Conservation (phyloP, 2,797 vertebrate genomes). For the Pseudomugil tenellus region DNA sequence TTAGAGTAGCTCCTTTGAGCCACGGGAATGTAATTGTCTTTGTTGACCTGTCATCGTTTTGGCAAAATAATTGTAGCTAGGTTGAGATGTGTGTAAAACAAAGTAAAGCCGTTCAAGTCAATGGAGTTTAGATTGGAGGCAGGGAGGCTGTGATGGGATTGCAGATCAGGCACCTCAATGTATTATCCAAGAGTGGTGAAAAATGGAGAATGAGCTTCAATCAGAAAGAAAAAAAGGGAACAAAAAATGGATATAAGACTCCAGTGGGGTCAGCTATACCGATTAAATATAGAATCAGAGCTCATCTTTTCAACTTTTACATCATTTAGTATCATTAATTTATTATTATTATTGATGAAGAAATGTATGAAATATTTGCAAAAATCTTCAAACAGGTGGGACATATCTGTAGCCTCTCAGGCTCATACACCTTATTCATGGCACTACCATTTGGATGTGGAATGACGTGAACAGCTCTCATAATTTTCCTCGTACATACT, state of each 20-base stretch:
- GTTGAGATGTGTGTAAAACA: conserved; percentile 39
- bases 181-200: conserved; percentile 14
- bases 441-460: too few relatives aligned
- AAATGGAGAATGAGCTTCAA: conserved; percentile 14
- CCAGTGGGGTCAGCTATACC: not conserved
- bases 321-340: too few relatives aligned
- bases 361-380: too few relatives aligned
- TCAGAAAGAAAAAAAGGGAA: not conserved
- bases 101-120: conserved; percentile 41
- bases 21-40: conserved; percentile 49
- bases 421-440: too few relatives aligned
- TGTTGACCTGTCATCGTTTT: conserved; percentile 59
- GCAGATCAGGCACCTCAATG: conserved; percentile 18
- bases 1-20: conserved; percentile 38
- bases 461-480: too few relatives aligned
- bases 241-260: not conserved
- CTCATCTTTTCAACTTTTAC: not conserved
- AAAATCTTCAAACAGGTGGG: too few relatives aligned
- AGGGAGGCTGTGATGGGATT: conserved; percentile 14
- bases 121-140: conserved; percentile 11
- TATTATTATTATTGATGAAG: too few relatives aligned
- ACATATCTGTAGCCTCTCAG: too few relatives aligned
- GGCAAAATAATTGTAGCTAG: conserved; percentile 50
- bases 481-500: too few relatives aligned
- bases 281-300: not conserved